phyloP scores from a whole-genome alignment of 2,113 vertebrate species.

The Cnemophilus loriae region DNA sequence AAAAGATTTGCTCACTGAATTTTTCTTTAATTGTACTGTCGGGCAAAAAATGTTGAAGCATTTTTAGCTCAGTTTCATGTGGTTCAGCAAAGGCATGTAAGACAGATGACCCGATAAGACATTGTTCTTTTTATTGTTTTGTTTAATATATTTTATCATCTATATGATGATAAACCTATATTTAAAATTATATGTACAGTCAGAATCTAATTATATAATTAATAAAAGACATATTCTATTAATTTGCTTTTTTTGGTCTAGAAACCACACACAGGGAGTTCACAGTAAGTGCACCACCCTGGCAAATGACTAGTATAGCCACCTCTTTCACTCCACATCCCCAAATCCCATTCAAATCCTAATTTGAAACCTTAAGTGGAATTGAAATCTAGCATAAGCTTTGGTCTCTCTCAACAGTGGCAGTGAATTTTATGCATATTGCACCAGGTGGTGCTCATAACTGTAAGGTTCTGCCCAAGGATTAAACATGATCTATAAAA shows the following conservation, averaged over 20 bases:
- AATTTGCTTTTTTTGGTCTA: not conserved
- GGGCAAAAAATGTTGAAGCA: not conserved
- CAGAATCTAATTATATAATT: not conserved
- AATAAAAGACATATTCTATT: not conserved
- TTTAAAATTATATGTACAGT: not conserved
- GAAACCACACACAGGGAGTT: not conserved
- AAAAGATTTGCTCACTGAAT: not conserved
- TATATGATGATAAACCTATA: not conserved
- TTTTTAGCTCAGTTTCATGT: not conserved
- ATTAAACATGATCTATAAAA: slow-evolving; percentile 28
- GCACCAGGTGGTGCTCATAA: slow-evolving; percentile 1
- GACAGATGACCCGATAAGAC: not conserved
- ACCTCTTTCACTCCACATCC: not conserved
- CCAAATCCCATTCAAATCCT: not conserved
- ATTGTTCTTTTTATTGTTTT: not conserved
- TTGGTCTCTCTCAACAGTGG: not conserved
- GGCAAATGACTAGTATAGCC: not conserved
- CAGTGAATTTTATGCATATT: not conserved
- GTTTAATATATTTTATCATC: not conserved
- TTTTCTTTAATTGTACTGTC: not conserved
- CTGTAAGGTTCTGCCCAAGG: not conserved
- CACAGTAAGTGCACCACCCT: not conserved
- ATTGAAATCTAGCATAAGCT: not conserved
- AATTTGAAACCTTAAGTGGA: not conserved
- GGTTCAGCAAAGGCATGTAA: not conserved